phyloP scores from a whole-genome alignment of 2,113 vertebrate species.

The Chaetops frenatus region DNA sequence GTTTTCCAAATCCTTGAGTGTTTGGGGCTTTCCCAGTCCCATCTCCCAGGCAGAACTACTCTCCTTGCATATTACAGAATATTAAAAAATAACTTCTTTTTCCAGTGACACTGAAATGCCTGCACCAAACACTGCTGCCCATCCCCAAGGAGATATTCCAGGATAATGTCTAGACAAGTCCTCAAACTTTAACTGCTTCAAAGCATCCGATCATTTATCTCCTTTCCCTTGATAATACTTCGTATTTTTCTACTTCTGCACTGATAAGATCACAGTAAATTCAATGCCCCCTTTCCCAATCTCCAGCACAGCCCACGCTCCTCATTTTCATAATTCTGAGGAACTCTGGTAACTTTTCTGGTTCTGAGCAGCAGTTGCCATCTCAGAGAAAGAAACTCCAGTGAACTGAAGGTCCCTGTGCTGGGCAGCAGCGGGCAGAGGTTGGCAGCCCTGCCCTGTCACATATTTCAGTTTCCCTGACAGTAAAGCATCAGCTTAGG shows the following conservation, averaged over 20 bases:
- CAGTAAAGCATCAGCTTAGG: not conserved
- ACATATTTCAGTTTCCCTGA: not conserved
- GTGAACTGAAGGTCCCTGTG: fast-evolving
- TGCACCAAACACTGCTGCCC: not conserved
- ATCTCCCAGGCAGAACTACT: not conserved
- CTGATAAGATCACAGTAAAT: not conserved
- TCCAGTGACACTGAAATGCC: not conserved
- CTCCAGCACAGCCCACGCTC: not conserved
- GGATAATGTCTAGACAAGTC: not conserved
- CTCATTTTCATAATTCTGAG: not conserved
- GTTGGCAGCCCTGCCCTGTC: not conserved
- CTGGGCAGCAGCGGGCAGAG: not conserved
- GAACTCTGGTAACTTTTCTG: not conserved
- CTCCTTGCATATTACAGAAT: fast-evolving
- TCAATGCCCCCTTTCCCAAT: not conserved
- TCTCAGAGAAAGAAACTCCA: not conserved
- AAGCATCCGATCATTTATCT: not conserved
- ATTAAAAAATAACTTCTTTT: not conserved
- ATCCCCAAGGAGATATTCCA: not conserved
- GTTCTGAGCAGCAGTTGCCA: not conserved
- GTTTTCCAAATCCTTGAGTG: not conserved
- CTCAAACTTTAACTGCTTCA: not conserved
- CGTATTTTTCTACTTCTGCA: not conserved
- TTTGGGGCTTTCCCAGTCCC: not conserved
- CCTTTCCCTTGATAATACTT: not conserved